These are phyloP conservation scores for Erpobdella octoculata DNA, from an alignment of 2,888 invertebrate genomes.

Conservation along the genomic window DNA sequence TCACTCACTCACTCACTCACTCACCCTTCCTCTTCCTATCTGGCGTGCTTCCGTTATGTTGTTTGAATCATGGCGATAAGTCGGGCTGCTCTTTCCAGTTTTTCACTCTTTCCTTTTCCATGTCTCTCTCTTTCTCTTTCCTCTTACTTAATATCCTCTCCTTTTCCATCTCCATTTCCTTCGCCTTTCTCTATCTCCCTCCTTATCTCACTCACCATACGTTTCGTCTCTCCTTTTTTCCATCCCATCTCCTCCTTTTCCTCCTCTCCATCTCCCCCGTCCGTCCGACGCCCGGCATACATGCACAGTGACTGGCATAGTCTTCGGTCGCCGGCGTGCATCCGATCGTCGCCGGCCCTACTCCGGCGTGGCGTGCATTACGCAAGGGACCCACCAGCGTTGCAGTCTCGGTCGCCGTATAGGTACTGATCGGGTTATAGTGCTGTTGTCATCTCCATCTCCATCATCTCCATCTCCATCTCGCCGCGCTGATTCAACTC, in stretches of 20 bases:
- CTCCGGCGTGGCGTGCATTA: background rate
- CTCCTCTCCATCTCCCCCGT: background rate
- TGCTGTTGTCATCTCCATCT: no score
- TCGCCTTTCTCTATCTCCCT: background rate
- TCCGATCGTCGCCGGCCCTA: background rate
- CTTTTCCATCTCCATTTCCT: background rate
- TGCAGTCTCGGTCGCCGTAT: background rate
- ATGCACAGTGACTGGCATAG: no score
- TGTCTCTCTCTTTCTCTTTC: no score
- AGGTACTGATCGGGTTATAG: background rate
- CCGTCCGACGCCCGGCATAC: background rate
- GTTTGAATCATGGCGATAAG: no score
- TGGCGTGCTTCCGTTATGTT: no score
- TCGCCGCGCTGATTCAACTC: no score
- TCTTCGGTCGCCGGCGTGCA: background rate
- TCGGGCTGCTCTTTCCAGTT: no score
- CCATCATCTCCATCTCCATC: no score
- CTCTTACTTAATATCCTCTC: background rate
- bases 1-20: background rate
- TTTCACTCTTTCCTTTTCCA: no score
- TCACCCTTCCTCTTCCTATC: background rate
- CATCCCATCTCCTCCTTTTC: background rate
- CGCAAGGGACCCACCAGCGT: background rate
- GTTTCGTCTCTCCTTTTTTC: background rate
- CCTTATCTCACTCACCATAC: background rate